Evolutionary conservation across 2,797 vertebrate species (phyloP).

Genomic region (Spinus olivaceus): DNA sequence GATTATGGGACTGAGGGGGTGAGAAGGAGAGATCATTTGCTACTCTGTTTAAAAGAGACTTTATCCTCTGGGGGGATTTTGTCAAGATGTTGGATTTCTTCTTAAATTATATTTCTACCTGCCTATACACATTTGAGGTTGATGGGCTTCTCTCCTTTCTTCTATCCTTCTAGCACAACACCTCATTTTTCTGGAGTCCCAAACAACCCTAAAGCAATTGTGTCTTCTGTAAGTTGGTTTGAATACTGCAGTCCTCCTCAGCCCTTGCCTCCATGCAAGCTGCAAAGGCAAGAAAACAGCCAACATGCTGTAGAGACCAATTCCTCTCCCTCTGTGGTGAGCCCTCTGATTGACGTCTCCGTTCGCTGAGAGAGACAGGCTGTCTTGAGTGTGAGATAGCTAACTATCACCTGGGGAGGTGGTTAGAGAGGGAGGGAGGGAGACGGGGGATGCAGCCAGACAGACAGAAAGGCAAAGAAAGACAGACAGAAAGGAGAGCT

Average conservation of each 20-base stretch:
- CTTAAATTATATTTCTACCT: conserved; percentile 44
- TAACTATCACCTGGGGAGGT: conserved; percentile 51
- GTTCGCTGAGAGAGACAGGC: conserved; percentile 33
- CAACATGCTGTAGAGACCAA: background rate
- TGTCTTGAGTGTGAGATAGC: conserved; percentile 41
- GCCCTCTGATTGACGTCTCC: background rate
- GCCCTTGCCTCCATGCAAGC: background rate
- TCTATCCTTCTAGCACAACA: background rate
- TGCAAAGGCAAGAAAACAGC: conserved; percentile 7
- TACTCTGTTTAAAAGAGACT: conserved; percentile 40
- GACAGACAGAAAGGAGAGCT: background rate
- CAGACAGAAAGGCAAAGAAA: background rate
- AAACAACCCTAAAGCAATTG: background rate
- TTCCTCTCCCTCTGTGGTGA: background rate
- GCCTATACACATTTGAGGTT: background rate
- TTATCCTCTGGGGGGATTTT: conserved; percentile 11
- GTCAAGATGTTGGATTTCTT: conserved; percentile 41
- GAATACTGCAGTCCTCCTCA: background rate
- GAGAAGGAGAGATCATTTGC: conserved; percentile 16
- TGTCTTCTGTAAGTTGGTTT: background rate
- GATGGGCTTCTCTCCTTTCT: background rate
- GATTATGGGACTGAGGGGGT: background rate
- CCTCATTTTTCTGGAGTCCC: background rate
- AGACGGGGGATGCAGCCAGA: background rate
- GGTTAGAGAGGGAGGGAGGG: background rate